Conservation (phyloP, 2,797 vertebrate species). For the Helarctos malayanus region DNA sequence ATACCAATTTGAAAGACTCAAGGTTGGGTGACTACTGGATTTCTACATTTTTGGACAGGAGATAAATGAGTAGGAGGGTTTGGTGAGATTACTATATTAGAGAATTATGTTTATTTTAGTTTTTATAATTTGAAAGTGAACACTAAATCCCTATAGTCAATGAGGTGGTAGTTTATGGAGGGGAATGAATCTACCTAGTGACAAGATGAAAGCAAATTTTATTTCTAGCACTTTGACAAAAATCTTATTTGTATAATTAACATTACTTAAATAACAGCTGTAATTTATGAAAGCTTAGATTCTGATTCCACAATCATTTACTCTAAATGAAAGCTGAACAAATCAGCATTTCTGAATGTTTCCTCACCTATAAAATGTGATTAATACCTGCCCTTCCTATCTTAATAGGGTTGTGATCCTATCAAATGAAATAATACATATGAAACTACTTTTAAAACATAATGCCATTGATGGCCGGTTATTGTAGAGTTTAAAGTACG, state of each 20-base stretch:
- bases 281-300: slow-evolving; percentile 5
- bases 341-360: slow-evolving; percentile 54
- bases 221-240: slow-evolving; percentile 23
- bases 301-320: slow-evolving; percentile 36
- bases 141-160: slow-evolving; percentile 24
- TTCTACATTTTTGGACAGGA: slow-evolving; percentile 57
- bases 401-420: neutral
- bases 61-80: neutral
- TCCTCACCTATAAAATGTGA: slow-evolving; percentile 47
- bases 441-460: slow-evolving; percentile 39
- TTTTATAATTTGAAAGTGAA: slow-evolving; percentile 63
- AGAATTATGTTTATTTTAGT: slow-evolving; percentile 39
- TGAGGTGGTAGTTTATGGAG: neutral
- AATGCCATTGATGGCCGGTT: neutral
- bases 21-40: neutral
- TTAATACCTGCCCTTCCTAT: slow-evolving; percentile 5
- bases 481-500: slow-evolving; percentile 50
- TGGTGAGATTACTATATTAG: slow-evolving; percentile 18
- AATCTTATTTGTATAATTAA: slow-evolving; percentile 3
- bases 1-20: slow-evolving; percentile 62
- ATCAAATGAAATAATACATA: slow-evolving; percentile 25
- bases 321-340: slow-evolving; percentile 63
- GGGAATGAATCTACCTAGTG: neutral
- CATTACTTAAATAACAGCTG: neutral
- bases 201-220: slow-evolving; percentile 54